These are phyloP conservation scores for Edolisoma coerulescens DNA, from an alignment of 2,113 vertebrate genomes.

Conservation along the genomic window DNA sequence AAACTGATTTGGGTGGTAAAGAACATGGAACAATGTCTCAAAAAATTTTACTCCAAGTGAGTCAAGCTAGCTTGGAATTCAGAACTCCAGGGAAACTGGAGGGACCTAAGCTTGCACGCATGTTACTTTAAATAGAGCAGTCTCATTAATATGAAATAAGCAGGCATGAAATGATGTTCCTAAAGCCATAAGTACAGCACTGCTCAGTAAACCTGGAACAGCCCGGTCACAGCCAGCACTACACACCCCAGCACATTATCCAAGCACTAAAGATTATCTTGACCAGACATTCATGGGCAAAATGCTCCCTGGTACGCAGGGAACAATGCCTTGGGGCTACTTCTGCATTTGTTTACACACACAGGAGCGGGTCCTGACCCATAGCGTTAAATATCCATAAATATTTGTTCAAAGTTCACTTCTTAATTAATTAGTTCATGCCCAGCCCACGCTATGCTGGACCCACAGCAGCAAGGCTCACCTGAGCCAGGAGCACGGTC, in stretches of 20 bases:
- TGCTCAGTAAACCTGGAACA: neutral
- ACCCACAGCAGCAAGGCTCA: neutral
- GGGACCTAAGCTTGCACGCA: neutral
- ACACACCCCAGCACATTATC: neutral
- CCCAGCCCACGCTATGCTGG: neutral
- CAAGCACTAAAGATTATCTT: neutral
- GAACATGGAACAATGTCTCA: neutral
- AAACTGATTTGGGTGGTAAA: neutral
- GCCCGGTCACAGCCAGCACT: neutral
- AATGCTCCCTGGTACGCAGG: neutral
- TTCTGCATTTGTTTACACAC: fast-evolving
- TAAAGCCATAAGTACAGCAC: neutral
- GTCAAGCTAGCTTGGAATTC: neutral
- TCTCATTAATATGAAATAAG: neutral
- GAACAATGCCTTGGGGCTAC: neutral
- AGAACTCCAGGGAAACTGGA: neutral
- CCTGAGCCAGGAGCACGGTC: neutral
- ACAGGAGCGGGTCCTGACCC: neutral
- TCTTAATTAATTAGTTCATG: neutral
- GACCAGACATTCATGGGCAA: neutral
- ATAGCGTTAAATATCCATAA: neutral
- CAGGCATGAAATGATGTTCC: neutral
- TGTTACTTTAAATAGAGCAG: neutral
- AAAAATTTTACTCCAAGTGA: neutral
- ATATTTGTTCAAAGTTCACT: neutral